Percentiles rank a stretch among this genome's conserved stretches.
Conservation (phyloP, 2,797 vertebrate species). For the Pygocentrus nattereri region DNA sequence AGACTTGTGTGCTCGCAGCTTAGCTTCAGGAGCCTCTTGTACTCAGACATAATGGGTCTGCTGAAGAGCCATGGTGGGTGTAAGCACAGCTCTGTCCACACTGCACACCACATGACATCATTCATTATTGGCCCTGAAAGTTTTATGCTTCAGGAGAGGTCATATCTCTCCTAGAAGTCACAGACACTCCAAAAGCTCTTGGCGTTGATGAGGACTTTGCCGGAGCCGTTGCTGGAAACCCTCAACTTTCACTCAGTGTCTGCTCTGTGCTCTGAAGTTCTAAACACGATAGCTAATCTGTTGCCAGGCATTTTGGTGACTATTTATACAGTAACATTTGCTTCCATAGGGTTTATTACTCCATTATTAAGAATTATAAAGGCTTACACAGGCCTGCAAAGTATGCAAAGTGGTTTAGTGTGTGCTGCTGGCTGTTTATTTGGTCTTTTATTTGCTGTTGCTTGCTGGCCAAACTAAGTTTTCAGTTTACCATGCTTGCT, state of each 20-base stretch:
- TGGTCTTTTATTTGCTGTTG: background rate
- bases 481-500: background rate
- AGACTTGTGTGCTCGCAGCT: background rate
- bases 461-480: background rate
- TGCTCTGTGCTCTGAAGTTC: background rate
- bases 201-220: constrained; percentile 20
- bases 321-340: background rate
- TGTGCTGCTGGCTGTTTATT: background rate
- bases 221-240: constrained; percentile 10
- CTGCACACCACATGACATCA: background rate
- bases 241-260: background rate
- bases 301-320: background rate
- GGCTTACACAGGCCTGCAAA: background rate
- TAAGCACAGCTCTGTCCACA: constrained; percentile 31
- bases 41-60: background rate
- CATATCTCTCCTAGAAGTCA: constrained; percentile 24
- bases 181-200: constrained; percentile 23
- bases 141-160: background rate
- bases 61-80: background rate
- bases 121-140: constrained; percentile 3
- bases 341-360: background rate
- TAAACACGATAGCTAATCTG: background rate
- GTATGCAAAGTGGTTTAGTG: background rate
- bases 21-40: background rate
- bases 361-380: background rate